Evolutionary conservation across 2,113 vertebrate species (phyloP).

Genomic region (Dasypus novemcinctus): DNA sequence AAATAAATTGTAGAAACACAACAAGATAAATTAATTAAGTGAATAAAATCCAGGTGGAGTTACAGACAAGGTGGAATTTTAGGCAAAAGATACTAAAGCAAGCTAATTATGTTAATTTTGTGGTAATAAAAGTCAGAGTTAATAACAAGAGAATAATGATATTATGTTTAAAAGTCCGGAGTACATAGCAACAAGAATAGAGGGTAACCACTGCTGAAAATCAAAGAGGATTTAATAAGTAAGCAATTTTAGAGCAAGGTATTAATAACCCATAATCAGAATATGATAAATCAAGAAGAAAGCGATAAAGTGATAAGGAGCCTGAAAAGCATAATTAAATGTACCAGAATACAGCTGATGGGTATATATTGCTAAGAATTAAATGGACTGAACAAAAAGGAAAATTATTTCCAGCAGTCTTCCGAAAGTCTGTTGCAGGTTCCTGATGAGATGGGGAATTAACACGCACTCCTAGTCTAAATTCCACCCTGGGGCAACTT

Average conservation of each 20-base stretch:
- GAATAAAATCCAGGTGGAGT: not conserved
- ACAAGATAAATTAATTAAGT: not conserved
- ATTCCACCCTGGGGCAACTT: not conserved
- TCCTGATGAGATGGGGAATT: not conserved
- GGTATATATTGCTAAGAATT: not conserved
- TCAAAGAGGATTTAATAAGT: conserved; percentile 44
- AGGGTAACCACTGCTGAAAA: conserved; percentile 7
- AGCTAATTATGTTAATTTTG: conserved; percentile 19
- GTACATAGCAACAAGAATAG: not conserved
- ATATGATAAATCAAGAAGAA: not conserved
- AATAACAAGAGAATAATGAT: not conserved
- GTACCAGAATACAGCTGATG: not conserved
- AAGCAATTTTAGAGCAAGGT: not conserved
- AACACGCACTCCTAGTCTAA: not conserved
- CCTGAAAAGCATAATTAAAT: conserved; percentile 18
- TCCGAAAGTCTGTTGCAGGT: not conserved
- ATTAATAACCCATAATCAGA: not conserved
- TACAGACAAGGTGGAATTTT: not conserved
- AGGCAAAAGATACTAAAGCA: conserved; percentile 10
- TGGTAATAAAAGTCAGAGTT: conserved; percentile 29
- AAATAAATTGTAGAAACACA: not conserved
- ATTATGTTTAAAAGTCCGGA: not conserved
- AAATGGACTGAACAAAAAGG: not conserved
- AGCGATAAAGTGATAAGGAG: not conserved
- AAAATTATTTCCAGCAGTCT: not conserved